Percentiles rank a stretch among this genome's conserved stretches.
Conservation (phyloP, 2,888 invertebrate genomes). For the Rhopalosiphum nymphaeae region DNA sequence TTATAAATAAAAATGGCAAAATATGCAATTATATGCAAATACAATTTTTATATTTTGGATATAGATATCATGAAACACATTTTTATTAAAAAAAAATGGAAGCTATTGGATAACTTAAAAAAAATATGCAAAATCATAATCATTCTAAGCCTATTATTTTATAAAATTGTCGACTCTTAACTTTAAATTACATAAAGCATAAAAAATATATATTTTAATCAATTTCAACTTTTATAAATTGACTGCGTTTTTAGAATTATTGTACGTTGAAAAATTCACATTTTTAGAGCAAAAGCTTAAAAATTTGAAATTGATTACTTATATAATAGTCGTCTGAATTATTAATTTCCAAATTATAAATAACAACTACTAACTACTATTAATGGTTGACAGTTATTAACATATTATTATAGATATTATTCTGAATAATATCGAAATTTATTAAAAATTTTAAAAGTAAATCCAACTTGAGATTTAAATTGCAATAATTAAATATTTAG, state of each 20-base stretch:
- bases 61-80: too few relatives aligned
- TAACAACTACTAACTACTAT: not conserved
- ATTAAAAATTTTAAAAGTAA: not conserved
- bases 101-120: too few relatives aligned
- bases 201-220: not conserved
- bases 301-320: not conserved
- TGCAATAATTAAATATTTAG: not conserved
- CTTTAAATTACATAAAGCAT: not conserved
- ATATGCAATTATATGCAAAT: too few relatives aligned
- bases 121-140: too few relatives aligned
- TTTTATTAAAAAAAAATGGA: too few relatives aligned
- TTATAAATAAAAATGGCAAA: too few relatives aligned
- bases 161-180: too few relatives aligned
- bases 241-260: not conserved
- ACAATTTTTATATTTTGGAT: too few relatives aligned
- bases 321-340: not conserved
- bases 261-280: not conserved
- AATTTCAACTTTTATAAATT: not conserved
- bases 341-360: not conserved
- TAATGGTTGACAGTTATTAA: not conserved
- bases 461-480: not conserved
- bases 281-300: not conserved
- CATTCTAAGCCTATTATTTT: too few relatives aligned
- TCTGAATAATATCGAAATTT: not conserved
- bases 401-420: too few relatives aligned